Evolutionary conservation across 2,888 invertebrate species (phyloP), one percentile per base, ranked within the genome.

Genomic region (Plagodis dolabraria): DNA sequence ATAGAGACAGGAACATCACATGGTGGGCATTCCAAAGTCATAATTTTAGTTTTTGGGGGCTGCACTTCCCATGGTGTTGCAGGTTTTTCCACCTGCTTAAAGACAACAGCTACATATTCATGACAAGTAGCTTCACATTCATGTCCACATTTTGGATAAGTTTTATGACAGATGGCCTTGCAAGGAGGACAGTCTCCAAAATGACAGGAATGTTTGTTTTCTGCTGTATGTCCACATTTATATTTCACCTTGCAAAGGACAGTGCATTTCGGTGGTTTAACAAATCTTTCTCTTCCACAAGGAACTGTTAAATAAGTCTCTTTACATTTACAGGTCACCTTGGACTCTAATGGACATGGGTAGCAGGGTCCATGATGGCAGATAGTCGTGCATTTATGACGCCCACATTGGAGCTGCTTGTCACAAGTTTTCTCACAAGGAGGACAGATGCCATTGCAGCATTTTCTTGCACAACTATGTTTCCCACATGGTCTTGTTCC

Each of bases 391-490:
- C 98, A 98, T 82, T 97, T 98, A 84, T 99, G 99, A 61, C 97
- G 96, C 10, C 96, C 95, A 83, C 99, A 99, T 35, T 95, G 95
- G 7, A 99, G 87, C 0, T 95, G 95, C 73, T 96, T 96, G 42
- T 96, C 96, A 83, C 99, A 99, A 0, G 94, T 87, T 82, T 97
- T 97, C 74, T 97, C 97, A 81, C 98, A 98, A 0, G 96, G 95
- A 6, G 96, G 95, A 77, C 98, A 98, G 74, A 95, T 95, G 2
- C 96, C 96, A 83, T 96, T 96, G 83, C 98, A 98, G 78, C 98
- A 98, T 95, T 97, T 98, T 68, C 96, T 94, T 72, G 97, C 98
- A 86, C 99, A 99, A 0, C 95, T 93, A 92, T 99, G 99, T 74
- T 96, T 96, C 0, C 96, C 95, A 82, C 99, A 99, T 50, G 96